Conservation (phyloP, 2,888 invertebrate species). For the Drosophila atripex region DNA sequence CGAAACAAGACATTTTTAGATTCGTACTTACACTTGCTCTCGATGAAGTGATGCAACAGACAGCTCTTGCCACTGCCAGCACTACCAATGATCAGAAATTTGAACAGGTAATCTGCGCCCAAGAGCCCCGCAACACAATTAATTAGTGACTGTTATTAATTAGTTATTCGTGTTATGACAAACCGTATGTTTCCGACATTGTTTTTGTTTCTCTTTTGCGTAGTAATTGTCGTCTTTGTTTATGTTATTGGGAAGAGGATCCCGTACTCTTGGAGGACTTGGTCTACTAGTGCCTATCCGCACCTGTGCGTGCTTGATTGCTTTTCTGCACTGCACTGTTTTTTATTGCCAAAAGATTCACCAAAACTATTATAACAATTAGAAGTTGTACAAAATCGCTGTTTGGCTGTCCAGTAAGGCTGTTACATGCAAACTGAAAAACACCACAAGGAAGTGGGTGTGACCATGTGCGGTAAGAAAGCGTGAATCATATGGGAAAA, state of each 20-base stretch:
- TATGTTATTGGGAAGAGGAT: background rate
- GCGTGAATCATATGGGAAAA: slow-evolving; percentile 11
- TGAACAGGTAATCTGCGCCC: slow-evolving; percentile 90
- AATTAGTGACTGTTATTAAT: slow-evolving; percentile 36
- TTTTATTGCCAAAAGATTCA: background rate
- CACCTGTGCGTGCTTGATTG: slow-evolving; percentile 14
- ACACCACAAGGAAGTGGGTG: slow-evolving; percentile 10
- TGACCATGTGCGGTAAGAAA: slow-evolving; percentile 16
- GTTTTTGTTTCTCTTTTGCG: slow-evolving; percentile 58
- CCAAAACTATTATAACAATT: slow-evolving; percentile 35
- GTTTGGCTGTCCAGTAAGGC: slow-evolving; percentile 15
- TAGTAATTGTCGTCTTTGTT: slow-evolving; percentile 39
- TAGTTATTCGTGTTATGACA: slow-evolving; percentile 27
- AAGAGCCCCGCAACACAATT: slow-evolving; percentile 26
- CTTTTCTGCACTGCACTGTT: background rate
- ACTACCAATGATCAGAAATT: slow-evolving; percentile 93
- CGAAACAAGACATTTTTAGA: background rate
- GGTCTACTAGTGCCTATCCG: slow-evolving; percentile 15
- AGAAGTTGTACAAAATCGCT: slow-evolving; percentile 20
- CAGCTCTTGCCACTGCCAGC: slow-evolving; percentile 94
- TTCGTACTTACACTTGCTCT: slow-evolving; percentile 90
- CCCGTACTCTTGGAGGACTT: background rate
- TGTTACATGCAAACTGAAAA: slow-evolving; percentile 1
- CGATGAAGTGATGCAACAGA: slow-evolving; percentile 92
- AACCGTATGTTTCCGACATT: slow-evolving; percentile 83